Evolutionary conservation across 1,140 invertebrate genomes (phyloP).

Genomic region (Drepana arcuata): DNA sequence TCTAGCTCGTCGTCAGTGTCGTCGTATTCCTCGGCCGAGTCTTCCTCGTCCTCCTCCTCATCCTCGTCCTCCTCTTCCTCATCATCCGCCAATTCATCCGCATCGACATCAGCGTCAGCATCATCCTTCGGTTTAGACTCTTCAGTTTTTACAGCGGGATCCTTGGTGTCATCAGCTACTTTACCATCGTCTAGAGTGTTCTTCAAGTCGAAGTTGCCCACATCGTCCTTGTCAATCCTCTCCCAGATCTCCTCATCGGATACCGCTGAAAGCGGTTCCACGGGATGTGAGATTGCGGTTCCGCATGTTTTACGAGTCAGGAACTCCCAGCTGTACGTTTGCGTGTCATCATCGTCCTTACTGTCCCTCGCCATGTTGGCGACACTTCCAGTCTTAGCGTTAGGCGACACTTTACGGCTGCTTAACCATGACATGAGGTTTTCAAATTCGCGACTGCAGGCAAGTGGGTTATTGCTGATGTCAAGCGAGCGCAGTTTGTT

Average conservation of each 20-base stretch:
- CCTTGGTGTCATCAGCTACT: slow-evolving; percentile 40
- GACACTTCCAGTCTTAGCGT: slow-evolving; percentile 48
- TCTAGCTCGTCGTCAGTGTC: slow-evolving; percentile 39
- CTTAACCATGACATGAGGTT: slow-evolving; percentile 74
- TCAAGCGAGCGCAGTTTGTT: slow-evolving; percentile 76
- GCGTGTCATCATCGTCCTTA: slow-evolving; percentile 42
- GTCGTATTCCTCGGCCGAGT: slow-evolving; percentile 28
- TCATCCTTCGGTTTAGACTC: slow-evolving; percentile 35
- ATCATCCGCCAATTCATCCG: slow-evolving; percentile 30
- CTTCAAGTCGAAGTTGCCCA: slow-evolving; percentile 51
- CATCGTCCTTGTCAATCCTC: slow-evolving; percentile 66
- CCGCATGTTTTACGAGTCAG: slow-evolving; percentile 58
- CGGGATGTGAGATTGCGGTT: slow-evolving; percentile 34
- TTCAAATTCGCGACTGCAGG: slow-evolving; percentile 75
- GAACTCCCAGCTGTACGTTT: slow-evolving; percentile 56
- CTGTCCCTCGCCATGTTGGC: slow-evolving; percentile 61
- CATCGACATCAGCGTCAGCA: slow-evolving; percentile 24
- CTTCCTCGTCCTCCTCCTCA: slow-evolving; percentile 37
- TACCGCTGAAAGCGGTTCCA: slow-evolving; percentile 40
- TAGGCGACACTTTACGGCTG: slow-evolving; percentile 62
- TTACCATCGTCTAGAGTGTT: slow-evolving; percentile 59
- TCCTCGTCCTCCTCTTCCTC: slow-evolving; percentile 40
- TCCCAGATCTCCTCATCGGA: slow-evolving; percentile 70
- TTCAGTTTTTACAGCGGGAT: slow-evolving; percentile 16
- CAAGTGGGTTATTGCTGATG: slow-evolving; percentile 76